Conservation (phyloP, 2,113 vertebrate genomes). For the Prionailurus viverrinus region DNA sequence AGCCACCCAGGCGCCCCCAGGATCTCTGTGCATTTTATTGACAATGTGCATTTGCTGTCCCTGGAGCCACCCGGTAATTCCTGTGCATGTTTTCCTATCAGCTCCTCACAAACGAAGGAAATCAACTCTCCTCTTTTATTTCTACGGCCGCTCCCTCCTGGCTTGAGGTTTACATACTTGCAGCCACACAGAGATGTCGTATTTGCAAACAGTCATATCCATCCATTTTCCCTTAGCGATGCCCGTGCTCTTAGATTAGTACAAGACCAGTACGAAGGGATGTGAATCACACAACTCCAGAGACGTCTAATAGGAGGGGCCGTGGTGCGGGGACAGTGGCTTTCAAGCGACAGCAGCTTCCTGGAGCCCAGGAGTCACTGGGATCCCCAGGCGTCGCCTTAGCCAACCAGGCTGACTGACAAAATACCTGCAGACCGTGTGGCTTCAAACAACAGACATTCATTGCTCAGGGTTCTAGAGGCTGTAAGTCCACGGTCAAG, state of each 20-base stretch:
- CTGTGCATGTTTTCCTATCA: accelerated
- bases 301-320: background rate
- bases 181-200: background rate
- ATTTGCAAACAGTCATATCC: accelerated
- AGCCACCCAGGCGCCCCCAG: no score
- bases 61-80: accelerated
- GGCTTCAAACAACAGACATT: background rate
- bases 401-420: accelerated
- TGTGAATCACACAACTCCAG: accelerated
- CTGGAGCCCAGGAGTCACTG: background rate
- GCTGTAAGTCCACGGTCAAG: background rate
- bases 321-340: accelerated
- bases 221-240: background rate
- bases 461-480: accelerated
- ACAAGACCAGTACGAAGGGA: background rate
- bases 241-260: no score
- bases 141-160: background rate
- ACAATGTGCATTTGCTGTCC: accelerated
- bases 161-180: background rate
- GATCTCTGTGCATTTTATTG: background rate
- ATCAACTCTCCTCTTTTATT: background rate
- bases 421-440: background rate
- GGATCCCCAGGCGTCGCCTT: background rate
- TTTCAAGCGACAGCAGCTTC: accelerated
- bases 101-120: background rate